Conservation (phyloP, 2,888 invertebrate species). For the Alloscopus bannaensis region DNA sequence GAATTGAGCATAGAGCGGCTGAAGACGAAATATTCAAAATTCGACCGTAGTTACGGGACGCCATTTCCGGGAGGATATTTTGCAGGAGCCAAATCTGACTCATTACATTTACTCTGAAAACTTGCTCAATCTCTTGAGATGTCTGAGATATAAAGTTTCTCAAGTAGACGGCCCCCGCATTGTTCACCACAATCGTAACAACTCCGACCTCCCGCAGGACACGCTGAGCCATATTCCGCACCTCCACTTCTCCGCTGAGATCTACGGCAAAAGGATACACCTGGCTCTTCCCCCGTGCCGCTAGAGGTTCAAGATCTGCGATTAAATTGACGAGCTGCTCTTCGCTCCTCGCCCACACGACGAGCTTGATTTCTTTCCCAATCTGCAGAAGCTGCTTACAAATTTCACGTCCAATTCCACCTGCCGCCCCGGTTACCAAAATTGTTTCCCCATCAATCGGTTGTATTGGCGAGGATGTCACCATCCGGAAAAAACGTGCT, state of each 20-base stretch:
- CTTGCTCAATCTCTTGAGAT: conserved; percentile 51
- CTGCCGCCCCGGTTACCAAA: conserved; percentile 80
- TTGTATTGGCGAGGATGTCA: too few relatives aligned
- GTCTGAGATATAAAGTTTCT: conserved; percentile 40
- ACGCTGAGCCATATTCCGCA: too few relatives aligned
- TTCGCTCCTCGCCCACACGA: conserved; percentile 83
- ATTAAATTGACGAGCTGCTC: too few relatives aligned
- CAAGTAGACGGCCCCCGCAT: conserved; percentile 54
- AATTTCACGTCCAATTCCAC: conserved; percentile 82
- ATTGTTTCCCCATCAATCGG: conserved; percentile 53
- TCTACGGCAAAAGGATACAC: conserved; percentile 79
- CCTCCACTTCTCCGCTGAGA: conserved; percentile 77
- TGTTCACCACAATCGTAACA: conserved; percentile 61
- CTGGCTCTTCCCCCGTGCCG: conserved; percentile 76
- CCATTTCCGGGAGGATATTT: conserved; percentile 61
- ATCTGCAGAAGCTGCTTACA: conserved; percentile 79
- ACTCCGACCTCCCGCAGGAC: conserved; percentile 48
- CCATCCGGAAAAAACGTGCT: too few relatives aligned
- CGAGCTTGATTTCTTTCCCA: conserved; percentile 78
- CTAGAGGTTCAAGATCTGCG: conserved; percentile 77
- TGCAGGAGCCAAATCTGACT: conserved; percentile 64
- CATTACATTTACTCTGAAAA: conserved; percentile 55
- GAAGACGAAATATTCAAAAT: conserved; percentile 50
- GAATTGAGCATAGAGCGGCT: neutral
- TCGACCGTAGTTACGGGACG: conserved; percentile 49